Evolutionary conservation across 2,113 vertebrate species (phyloP), one percentile per base, ranked within the genome.

Genomic region (Neodontobutis hainanensis): DNA sequence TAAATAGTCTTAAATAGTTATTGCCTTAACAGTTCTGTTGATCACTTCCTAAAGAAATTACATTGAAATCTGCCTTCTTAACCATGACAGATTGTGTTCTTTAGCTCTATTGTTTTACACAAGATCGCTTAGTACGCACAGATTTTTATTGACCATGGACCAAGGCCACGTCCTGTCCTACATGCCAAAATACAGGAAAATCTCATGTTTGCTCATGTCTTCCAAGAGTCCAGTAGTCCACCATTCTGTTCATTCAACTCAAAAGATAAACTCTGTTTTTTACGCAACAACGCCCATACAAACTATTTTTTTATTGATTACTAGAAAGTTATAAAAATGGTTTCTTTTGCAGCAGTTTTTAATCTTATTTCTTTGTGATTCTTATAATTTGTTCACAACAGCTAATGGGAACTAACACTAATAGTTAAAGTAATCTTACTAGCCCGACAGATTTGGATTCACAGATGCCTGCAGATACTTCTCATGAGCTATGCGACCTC

Each of bases 111-210:
- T 6, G 19, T 27, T 27, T 27, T 27, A 2, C 3, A 27, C 49
- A n/a, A 46, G 64, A 65, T 44, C 51, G 69, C 71, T 61, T 35
- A 7, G 51, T 35, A 44, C 5, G n/a, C 36, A 8, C 55, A 11
- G 5, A 46, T 49, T 66, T 27, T 72, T 76, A 81, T 84, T 81
- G 86, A 88, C 85, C 40, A 36, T 44, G 35, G 46, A 76, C 70
- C 83, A 87, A 86, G 85, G 85, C 78, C 82, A 83, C 72, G 80
- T 81, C 71, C 80, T 81, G 43, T n/a, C 40, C 15, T 72, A 36
- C 75, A 42, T 78, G 62, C 79, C 70, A 71, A 78, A 71, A 88
- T n/a, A 78, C 47, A 32, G 44, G 40, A 57, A 64, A 68, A 44
- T 50, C 12, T 8, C 11, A 8, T 88, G 75, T 90, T 90, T 88